A percentile compares a stretch with the other conserved stretches of the same genome.
phyloP scores from a whole-genome alignment of 2,888 invertebrate species.

The Caradrina clavipalpis region DNA sequence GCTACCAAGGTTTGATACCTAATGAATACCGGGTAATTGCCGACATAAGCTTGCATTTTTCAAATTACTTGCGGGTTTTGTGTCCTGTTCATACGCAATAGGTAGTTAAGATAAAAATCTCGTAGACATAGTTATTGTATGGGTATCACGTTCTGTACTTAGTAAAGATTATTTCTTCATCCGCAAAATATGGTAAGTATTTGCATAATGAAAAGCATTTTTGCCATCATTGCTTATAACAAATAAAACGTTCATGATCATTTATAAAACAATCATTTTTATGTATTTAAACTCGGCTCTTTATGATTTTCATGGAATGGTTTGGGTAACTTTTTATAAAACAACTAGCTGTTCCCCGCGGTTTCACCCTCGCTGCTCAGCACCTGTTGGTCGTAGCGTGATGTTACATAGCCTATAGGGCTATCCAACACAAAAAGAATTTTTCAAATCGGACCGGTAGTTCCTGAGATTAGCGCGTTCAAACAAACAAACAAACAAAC shows the following conservation, averaged over 20 bases:
- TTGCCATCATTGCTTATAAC: constrained; percentile 1
- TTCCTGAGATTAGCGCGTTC: no score
- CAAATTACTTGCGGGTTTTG: constrained; percentile 22
- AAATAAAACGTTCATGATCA: neutral
- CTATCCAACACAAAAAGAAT: no score
- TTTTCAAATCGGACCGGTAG: no score
- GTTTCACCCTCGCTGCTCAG: no score
- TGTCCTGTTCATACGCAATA: neutral
- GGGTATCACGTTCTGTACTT: constrained; percentile 20
- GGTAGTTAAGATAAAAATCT: constrained; percentile 27
- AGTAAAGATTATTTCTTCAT: constrained; percentile 42
- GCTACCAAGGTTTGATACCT: constrained; percentile 11
- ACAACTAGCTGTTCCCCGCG: no score
- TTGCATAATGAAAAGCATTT: constrained; percentile 19
- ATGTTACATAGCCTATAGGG: no score
- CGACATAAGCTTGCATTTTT: constrained; percentile 28
- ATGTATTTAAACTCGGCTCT: constrained; percentile 1
- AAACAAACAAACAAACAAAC: no score
- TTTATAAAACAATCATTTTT: constrained; percentile 8
- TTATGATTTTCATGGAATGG: neutral
- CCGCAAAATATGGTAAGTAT: constrained; percentile 26
- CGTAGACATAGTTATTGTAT: constrained; percentile 5
- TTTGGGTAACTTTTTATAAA: neutral
- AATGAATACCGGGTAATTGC: constrained; percentile 23
- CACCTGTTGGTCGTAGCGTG: no score